These are phyloP conservation scores for Pterobdella sp. DNA, from an alignment of 2,888 invertebrate genomes.

Conservation along the genomic window DNA sequence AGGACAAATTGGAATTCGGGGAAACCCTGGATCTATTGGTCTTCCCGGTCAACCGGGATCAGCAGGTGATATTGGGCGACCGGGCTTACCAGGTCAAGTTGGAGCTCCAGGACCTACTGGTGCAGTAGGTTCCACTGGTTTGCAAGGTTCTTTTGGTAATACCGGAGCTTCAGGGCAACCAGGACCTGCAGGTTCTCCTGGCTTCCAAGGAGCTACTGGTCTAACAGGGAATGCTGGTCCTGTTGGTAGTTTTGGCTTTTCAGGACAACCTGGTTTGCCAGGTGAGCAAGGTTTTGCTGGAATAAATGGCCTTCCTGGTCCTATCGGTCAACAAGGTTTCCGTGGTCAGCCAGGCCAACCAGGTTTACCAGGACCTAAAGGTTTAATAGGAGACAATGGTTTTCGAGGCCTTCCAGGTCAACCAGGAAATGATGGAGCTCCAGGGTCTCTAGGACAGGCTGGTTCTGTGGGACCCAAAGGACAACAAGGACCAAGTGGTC, in stretches of 20 bases:
- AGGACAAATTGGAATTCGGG: conserved; percentile 9
- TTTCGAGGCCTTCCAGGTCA: conserved; percentile 20
- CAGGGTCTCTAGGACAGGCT: conserved; percentile 1
- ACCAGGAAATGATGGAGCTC: not conserved
- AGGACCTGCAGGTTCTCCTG: conserved; percentile 7
- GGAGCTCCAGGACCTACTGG: conserved; percentile 16
- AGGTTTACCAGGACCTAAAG: not conserved
- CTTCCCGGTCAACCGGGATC: not conserved
- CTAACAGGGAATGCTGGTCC: not conserved
- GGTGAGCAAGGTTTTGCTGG: conserved; percentile 15
- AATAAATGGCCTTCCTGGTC: not conserved
- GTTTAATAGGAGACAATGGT: conserved; percentile 7
- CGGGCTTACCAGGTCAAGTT: not conserved
- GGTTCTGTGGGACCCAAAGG: conserved; percentile 20
- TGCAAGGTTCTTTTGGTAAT: not conserved
- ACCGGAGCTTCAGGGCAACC: not conserved
- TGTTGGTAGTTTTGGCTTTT: not conserved
- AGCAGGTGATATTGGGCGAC: not conserved
- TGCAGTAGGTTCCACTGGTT: not conserved
- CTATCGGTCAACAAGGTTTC: not conserved
- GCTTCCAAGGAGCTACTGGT: conserved; percentile 13
- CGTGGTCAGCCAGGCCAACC: conserved; percentile 3
- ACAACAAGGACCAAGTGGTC: conserved; percentile 26
- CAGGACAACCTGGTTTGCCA: not conserved
- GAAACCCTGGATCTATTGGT: conserved; percentile 17